phyloP scores from a whole-genome alignment of 2,113 vertebrate species.

The Lanius collurio region DNA sequence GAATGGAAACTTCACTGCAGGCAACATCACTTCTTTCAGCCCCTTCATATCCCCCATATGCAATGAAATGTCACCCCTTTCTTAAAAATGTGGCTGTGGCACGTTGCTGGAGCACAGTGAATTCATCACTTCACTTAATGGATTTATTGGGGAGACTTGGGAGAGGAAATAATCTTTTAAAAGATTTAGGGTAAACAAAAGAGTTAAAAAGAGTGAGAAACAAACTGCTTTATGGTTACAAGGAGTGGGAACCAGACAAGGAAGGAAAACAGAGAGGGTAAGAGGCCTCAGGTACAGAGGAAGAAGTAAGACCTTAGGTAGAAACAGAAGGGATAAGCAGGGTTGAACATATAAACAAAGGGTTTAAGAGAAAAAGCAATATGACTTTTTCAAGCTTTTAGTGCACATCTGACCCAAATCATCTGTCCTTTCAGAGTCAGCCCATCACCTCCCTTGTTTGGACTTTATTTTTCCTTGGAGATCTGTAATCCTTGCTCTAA shows the following conservation, averaged over 20 bases:
- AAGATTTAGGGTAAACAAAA: conserved; percentile 15
- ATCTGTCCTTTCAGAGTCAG: conserved; percentile 48
- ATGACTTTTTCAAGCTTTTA: conserved; percentile 53
- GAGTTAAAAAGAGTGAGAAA: background rate
- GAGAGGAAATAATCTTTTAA: conserved; percentile 9
- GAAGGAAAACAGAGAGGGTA: background rate
- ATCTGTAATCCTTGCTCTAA: conserved; percentile 52
- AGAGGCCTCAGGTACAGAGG: conserved; percentile 31
- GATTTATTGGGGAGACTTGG: background rate
- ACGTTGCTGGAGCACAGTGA: background rate
- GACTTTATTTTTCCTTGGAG: conserved; percentile 36
- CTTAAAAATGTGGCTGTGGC: background rate
- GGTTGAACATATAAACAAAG: conserved; percentile 52
- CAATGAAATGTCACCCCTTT: background rate
- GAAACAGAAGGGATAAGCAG: conserved; percentile 12
- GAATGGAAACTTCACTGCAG: background rate
- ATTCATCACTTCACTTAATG: background rate
- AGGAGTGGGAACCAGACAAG: background rate
- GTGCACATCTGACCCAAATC: conserved; percentile 50
- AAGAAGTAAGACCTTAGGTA: conserved; percentile 17
- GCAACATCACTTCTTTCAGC: background rate
- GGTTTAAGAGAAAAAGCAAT: conserved; percentile 32
- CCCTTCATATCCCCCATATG: background rate
- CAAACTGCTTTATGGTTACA: conserved; percentile 8
- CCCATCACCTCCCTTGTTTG: conserved; percentile 42